phyloP scores from a whole-genome alignment of 2,113 vertebrate genomes.

The Chaetura pelagica region DNA sequence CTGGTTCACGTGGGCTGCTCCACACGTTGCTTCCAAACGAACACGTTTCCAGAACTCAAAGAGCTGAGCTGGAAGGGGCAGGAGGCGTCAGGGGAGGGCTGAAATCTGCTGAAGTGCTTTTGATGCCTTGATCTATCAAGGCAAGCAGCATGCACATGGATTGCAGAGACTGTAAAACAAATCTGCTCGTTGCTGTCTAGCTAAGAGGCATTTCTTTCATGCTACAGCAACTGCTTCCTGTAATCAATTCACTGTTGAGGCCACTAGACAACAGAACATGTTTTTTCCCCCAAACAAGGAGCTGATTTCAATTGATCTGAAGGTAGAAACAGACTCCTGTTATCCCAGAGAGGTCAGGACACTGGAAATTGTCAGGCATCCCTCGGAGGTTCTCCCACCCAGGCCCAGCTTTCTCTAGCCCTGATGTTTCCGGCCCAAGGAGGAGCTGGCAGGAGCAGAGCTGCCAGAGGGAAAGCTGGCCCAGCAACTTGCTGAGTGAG shows the following conservation, averaged over 20 bases:
- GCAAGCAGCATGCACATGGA: neutral
- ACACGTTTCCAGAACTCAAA: neutral
- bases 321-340: neutral
- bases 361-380: no score
- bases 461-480: neutral
- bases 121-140: constrained; percentile 20
- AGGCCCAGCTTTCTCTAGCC: neutral
- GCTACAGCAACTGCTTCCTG: neutral
- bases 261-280: neutral
- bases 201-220: neutral
- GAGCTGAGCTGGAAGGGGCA: neutral
- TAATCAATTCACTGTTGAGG: neutral
- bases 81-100: neutral
- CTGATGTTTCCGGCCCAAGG: neutral
- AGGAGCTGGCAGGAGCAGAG: neutral
- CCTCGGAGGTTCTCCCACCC: neutral
- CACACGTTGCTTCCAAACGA: neutral
- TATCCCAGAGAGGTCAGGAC: neutral
- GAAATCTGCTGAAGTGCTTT: constrained; percentile 17
- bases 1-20: neutral
- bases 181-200: neutral
- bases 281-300: constrained; percentile 1
- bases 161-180: neutral
- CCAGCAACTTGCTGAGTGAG: neutral
- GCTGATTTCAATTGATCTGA: neutral